Evolutionary conservation across 2,113 vertebrate genomes (phyloP).

Genomic region (Microtus montanus): DNA sequence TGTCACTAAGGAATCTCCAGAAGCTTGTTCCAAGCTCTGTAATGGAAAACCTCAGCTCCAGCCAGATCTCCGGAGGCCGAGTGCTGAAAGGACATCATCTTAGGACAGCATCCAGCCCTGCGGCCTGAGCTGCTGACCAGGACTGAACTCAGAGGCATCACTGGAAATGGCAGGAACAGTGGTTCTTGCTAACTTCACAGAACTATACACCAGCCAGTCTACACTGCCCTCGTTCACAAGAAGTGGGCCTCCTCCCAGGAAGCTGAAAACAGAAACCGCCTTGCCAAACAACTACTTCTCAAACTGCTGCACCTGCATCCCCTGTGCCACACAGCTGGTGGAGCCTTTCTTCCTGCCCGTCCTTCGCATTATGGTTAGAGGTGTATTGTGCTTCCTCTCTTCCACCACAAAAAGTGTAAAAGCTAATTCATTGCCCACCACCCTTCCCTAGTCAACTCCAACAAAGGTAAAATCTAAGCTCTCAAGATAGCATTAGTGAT

Average conservation of each 20-base stretch:
- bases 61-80: not conserved
- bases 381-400: not conserved
- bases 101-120: not conserved
- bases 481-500: not conserved
- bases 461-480: not conserved
- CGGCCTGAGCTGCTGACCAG: not conserved
- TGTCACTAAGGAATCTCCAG: not conserved
- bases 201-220: not conserved
- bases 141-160: not conserved
- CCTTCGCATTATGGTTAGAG: not conserved
- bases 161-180: not conserved
- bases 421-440: not conserved
- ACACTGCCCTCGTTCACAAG: not conserved
- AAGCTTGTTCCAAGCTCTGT: not conserved
- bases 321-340: not conserved
- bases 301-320: not conserved
- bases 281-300: not conserved
- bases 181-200: not conserved
- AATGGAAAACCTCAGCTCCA: not conserved
- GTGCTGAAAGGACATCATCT: not conserved
- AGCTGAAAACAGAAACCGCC: not conserved
- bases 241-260: not conserved
- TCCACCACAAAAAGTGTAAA: no score
- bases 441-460: not conserved
- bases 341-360: not conserved